Evolutionary conservation across 2,797 vertebrate genomes (phyloP).

Genomic region (Stomatorhinus walkeri): DNA sequence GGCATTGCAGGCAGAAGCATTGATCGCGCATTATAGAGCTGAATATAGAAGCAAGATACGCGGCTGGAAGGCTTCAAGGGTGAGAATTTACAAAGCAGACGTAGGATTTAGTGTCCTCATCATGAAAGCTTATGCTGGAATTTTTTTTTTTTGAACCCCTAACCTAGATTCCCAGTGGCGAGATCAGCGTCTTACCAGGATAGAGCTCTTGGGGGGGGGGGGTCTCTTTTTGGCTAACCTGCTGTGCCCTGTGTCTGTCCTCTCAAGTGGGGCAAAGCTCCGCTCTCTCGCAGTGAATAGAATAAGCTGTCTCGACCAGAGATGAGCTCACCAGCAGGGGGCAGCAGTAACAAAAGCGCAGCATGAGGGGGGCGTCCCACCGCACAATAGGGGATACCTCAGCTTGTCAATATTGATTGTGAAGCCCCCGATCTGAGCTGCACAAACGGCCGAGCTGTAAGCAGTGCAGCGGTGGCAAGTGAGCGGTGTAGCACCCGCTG

Average conservation of each 20-base stretch:
- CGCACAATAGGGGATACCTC: constrained; percentile 13
- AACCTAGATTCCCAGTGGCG: not conserved
- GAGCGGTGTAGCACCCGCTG: not conserved
- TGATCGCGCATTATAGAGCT: not conserved
- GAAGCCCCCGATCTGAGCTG: constrained; percentile 11
- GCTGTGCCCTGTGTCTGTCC: not conserved
- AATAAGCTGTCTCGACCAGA: constrained; percentile 5
- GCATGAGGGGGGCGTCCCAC: not conserved
- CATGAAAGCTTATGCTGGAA: not conserved
- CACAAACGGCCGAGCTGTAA: not conserved
- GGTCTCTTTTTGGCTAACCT: not conserved
- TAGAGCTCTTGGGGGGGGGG: not conserved
- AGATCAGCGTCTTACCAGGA: not conserved
- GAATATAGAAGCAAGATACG: not conserved
- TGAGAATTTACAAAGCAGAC: constrained; percentile 7
- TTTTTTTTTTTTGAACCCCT: not conserved
- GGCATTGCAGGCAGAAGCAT: not conserved
- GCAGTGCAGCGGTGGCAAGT: not conserved
- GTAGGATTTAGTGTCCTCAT: not conserved
- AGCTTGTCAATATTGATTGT: constrained; percentile 8
- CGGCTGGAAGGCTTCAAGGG: not conserved
- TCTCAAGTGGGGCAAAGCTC: not conserved
- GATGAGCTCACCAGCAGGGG: constrained; percentile 22
- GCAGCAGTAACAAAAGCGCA: constrained; percentile 29
- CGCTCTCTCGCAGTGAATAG: not conserved